These are phyloP conservation scores for Nannospalax galili DNA, from an alignment of 2,113 vertebrate genomes.

Conservation along the genomic window DNA sequence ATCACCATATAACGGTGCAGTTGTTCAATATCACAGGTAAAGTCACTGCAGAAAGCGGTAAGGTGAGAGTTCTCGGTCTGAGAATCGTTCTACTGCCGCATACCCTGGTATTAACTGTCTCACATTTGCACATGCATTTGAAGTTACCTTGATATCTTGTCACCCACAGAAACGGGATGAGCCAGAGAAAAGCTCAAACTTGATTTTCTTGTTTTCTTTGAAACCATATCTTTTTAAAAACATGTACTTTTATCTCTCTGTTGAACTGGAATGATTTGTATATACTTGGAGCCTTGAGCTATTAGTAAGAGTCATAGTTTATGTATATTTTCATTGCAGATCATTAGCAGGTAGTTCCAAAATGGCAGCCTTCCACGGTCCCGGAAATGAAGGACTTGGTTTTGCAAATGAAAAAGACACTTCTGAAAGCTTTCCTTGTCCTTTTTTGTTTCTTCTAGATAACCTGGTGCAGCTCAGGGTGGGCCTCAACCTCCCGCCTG, in stretches of 20 bases:
- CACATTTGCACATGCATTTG: conserved; percentile 58
- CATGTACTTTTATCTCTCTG: conserved; percentile 62
- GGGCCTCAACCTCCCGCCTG: conserved; percentile 83
- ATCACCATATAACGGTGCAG: neutral
- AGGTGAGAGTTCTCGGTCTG: neutral
- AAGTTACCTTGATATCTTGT: conserved; percentile 61
- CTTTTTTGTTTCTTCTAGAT: conserved; percentile 86
- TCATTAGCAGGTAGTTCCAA: conserved; percentile 55
- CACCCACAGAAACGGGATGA: conserved; percentile 79
- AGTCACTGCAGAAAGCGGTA: neutral
- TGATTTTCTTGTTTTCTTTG: conserved; percentile 76
- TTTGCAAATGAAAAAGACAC: conserved; percentile 81
- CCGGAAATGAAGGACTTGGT: conserved; percentile 66
- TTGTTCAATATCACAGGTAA: neutral
- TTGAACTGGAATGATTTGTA: conserved; percentile 49
- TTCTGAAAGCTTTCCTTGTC: conserved; percentile 83
- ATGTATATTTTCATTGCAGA: conserved; percentile 74
- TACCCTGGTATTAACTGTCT: conserved; percentile 58
- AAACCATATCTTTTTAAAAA: conserved; percentile 62
- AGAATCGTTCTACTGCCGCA: neutral
- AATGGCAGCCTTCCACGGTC: conserved; percentile 67
- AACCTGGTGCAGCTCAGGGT: conserved; percentile 86
- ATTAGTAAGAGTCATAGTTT: conserved; percentile 70
- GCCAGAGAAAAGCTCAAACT: conserved; percentile 64
- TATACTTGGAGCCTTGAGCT: conserved; percentile 76